Percentiles rank a stretch among this genome's conserved stretches.
These are phyloP conservation scores for Drosophila eugracilis DNA, from an alignment of 1,140 invertebrate genomes.

Conservation along the genomic window DNA sequence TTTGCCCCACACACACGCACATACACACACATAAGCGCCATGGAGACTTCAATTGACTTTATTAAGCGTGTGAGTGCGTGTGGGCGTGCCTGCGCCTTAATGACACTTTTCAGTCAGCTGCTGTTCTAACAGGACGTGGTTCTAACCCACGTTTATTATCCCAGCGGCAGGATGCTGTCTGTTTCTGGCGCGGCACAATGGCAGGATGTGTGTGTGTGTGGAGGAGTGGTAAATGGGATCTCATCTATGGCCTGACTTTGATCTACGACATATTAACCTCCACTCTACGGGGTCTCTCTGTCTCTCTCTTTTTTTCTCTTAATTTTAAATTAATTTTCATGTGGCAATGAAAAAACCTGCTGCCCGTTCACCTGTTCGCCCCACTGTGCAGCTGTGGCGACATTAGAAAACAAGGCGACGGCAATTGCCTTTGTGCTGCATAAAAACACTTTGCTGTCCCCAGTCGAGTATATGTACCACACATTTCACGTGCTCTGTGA, in stretches of 20 bases:
- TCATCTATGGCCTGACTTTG: conserved; percentile 27
- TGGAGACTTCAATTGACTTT: conserved; percentile 71
- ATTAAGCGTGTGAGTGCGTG: conserved; percentile 49
- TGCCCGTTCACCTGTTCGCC: conserved; percentile 18
- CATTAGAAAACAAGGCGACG: conserved; percentile 39
- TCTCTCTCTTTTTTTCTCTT: conserved; percentile 2
- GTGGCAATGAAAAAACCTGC: not conserved
- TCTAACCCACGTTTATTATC: conserved; percentile 61
- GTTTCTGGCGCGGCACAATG: conserved; percentile 4
- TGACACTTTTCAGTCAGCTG: conserved; percentile 64
- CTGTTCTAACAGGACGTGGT: conserved; percentile 3
- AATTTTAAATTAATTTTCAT: conserved; percentile 32
- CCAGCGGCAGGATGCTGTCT: conserved; percentile 11
- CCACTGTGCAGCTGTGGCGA: conserved; percentile 51
- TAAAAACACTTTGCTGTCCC: conserved; percentile 73
- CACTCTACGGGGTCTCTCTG: not conserved
- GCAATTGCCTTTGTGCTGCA: conserved; percentile 61
- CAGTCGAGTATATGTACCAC: conserved; percentile 10
- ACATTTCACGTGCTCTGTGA: not conserved
- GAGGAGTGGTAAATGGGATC: conserved; percentile 22
- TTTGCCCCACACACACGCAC: conserved; percentile 56
- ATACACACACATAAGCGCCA: conserved; percentile 35
- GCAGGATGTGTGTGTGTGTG: conserved; percentile 6
- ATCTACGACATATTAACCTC: conserved; percentile 41
- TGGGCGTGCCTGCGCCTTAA: conserved; percentile 47